Evolutionary conservation across 2,888 invertebrate species (phyloP), one percentile per base, ranked within the genome.

Genomic region (Acleris emargana): DNA sequence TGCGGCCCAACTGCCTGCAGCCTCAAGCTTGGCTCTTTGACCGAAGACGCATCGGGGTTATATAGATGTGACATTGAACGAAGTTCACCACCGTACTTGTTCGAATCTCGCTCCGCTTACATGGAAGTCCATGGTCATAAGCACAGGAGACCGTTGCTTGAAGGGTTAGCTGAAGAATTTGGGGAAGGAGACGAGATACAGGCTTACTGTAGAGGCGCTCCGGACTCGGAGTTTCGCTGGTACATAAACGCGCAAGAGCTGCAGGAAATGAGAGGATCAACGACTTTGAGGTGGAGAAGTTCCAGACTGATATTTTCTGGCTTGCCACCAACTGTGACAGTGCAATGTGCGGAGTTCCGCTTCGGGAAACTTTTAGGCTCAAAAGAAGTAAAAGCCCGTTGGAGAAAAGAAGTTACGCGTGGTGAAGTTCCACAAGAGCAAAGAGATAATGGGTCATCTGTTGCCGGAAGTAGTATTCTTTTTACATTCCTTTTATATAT

Each of bases 331-430:
- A 87, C 88, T 77, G 79, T 94, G 58, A 93, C 86, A 69, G 88
- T 83, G 75, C 94, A 79, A 73, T 94, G 88, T 84, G 94, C 87
- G 51, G 93, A 81, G 79, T 92, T 74, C 75, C 88, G 89, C 11
- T 87, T 90, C 47, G 94, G 93, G 1, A 93, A 91, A 79, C 67
- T 86, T 17, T 80, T 80, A 9, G 87, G 88, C 1, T 91, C 92
- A 0, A 86, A 82, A 47, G 80, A 84, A 69, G 75, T 75, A 22
- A 84, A 78, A 63, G 89, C 86, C 0, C 73, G 73, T 1, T 91
- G 89, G 90, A 82, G 74, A 45, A 80, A 79, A 58, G 57, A 62
- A 2, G 69, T 62, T 58, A 66, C 68, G 47, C 72, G 73, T 50
- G 77, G 80, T 20, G 79, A 81, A 57, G 72, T 71, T 2, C 73